phyloP scores from a whole-genome alignment of 1,140 invertebrate genomes.

The Scylla paramamosain region DNA sequence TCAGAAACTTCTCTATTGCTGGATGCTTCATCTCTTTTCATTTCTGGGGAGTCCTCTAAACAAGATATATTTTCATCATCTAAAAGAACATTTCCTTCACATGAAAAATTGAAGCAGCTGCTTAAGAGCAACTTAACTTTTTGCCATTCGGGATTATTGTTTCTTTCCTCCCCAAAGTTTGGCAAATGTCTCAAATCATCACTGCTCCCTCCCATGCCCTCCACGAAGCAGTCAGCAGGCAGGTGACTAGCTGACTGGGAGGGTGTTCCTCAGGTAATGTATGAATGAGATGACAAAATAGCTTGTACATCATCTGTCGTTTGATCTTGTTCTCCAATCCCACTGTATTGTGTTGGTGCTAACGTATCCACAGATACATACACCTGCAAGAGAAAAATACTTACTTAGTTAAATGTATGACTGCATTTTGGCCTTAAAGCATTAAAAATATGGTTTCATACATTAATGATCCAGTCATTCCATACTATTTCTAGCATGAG shows the following conservation, averaged over 20 bases:
- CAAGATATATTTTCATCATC: constrained; percentile 70
- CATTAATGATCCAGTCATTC: too few relatives aligned
- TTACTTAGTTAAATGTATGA: background rate
- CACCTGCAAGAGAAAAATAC: constrained; percentile 49
- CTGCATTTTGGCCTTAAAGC: background rate
- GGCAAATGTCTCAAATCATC: background rate
- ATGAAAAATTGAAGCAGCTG: constrained; percentile 61
- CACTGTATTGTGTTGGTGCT: constrained; percentile 69
- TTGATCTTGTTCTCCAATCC: constrained; percentile 62
- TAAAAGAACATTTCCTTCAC: constrained; percentile 63
- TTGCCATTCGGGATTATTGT: background rate
- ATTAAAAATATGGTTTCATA: too few relatives aligned
- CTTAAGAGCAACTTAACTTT: constrained; percentile 57
- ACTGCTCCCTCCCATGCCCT: constrained; percentile 47
- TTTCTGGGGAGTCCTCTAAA: constrained; percentile 50
- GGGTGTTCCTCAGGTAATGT: constrained; percentile 72
- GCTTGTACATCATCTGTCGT: constrained; percentile 71
- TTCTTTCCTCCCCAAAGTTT: constrained; percentile 16
- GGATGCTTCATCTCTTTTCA: background rate
- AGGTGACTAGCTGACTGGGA: constrained; percentile 62
- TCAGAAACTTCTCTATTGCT: constrained; percentile 40
- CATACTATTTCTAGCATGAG: too few relatives aligned
- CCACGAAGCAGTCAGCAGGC: constrained; percentile 64
- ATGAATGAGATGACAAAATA: constrained; percentile 65
- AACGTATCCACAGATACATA: constrained; percentile 72